Conservation (phyloP, 2,888 invertebrate genomes). For the Penaeus monodon region DNA sequence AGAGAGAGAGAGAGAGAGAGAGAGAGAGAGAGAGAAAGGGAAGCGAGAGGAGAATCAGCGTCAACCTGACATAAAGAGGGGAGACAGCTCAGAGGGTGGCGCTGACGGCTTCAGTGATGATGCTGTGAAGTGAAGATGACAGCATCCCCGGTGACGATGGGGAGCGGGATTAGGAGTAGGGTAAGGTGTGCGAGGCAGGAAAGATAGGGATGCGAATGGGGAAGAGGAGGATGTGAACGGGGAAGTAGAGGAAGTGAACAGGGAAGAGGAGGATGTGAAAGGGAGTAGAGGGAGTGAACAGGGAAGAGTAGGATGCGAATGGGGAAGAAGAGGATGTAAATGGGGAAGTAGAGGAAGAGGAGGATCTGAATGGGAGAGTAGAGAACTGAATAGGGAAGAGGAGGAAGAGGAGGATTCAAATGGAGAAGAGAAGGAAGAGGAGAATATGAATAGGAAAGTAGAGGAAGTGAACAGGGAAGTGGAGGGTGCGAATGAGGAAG, state of each 20-base stretch:
- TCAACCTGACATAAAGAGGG: neutral
- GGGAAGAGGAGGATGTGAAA: too few species aligned
- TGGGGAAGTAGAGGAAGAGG: too few species aligned
- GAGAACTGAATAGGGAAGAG: too few species aligned
- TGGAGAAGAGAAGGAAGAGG: too few species aligned
- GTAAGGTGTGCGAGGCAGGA: neutral
- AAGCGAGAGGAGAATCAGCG: neutral
- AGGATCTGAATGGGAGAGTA: too few species aligned
- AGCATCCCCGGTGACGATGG: too few species aligned
- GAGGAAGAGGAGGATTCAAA: too few species aligned
- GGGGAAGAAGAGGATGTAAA: neutral
- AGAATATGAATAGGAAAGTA: too few species aligned
- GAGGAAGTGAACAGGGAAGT: too few species aligned
- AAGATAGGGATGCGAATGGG: neutral
- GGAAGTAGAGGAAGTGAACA: too few species aligned
- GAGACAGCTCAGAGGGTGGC: neutral
- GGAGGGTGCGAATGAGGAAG: too few species aligned
- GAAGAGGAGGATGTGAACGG: neutral
- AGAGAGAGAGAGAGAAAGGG: neutral
- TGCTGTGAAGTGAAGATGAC: conserved; percentile 9
- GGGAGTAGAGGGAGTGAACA: neutral
- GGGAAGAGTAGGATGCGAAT: neutral
- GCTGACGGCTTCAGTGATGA: neutral
- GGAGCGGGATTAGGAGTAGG: neutral
- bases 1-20: too few species aligned